phyloP scores from a whole-genome alignment of 2,797 vertebrate genomes.

The Gambusia yucatana region DNA sequence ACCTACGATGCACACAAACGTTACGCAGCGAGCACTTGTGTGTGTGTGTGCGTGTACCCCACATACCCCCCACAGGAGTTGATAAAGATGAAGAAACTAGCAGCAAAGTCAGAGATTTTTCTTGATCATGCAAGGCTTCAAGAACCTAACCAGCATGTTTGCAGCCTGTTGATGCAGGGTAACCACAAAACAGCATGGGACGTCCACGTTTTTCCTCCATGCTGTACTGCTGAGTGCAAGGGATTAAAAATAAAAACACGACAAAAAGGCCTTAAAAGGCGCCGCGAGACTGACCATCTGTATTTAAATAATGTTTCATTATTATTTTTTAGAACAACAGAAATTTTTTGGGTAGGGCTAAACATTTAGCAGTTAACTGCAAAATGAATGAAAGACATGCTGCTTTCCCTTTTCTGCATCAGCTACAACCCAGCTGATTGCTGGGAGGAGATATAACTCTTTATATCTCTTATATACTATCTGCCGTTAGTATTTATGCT shows the following conservation, averaged over 20 bases:
- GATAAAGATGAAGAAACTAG: slow-evolving; percentile 60
- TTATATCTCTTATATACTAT: not conserved
- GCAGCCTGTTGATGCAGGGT: slow-evolving; percentile 47
- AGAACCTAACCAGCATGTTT: slow-evolving; percentile 43
- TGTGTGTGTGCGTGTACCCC: not conserved
- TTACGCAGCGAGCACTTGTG: slow-evolving; percentile 14
- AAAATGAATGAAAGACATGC: not conserved
- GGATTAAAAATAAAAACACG: slow-evolving; percentile 6
- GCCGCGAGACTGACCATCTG: slow-evolving; percentile 12
- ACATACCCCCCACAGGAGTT: slow-evolving; percentile 30
- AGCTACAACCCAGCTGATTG: not conserved
- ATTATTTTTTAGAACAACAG: slow-evolving; percentile 1
- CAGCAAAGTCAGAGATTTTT: slow-evolving; percentile 55
- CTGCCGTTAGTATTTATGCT: not conserved
- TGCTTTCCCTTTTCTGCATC: slow-evolving; percentile 2
- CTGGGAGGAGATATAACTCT: not conserved
- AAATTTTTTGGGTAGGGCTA: not conserved
- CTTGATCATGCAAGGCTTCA: slow-evolving; percentile 65
- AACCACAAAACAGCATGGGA: slow-evolving; percentile 25
- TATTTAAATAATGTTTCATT: slow-evolving; percentile 15
- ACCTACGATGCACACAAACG: slow-evolving; percentile 27
- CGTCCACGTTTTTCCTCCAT: slow-evolving; percentile 26
- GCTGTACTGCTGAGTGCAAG: slow-evolving; percentile 20
- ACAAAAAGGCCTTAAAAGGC: slow-evolving; percentile 13
- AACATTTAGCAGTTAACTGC: slow-evolving; percentile 5